phyloP scores from a whole-genome alignment of 2,888 invertebrate genomes.

The Melipona bicolor region DNA sequence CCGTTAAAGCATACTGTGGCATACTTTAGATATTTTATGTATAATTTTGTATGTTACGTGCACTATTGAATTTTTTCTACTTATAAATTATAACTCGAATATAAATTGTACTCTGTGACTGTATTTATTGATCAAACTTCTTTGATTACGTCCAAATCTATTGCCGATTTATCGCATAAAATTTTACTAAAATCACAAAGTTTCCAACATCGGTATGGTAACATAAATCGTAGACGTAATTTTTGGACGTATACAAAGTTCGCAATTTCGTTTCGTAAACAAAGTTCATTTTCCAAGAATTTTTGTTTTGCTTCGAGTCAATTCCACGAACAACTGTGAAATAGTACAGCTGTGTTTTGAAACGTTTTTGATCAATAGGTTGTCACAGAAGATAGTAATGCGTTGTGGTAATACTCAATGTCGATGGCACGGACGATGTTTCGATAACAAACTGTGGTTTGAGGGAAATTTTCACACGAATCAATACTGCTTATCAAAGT shows the following conservation, averaged over 20 bases:
- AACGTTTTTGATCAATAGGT: conserved; percentile 4
- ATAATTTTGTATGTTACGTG: too few relatives aligned
- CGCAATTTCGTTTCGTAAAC: background rate
- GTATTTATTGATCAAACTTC: background rate
- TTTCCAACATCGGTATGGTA: background rate
- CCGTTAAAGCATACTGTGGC: too few relatives aligned
- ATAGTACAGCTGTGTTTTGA: background rate
- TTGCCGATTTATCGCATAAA: background rate
- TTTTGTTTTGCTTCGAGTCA: background rate
- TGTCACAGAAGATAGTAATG: background rate
- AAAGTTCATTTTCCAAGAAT: background rate
- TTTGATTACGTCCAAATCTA: background rate
- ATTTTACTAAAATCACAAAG: background rate
- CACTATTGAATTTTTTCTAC: too few relatives aligned
- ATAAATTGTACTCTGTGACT: background rate
- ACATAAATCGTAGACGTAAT: background rate
- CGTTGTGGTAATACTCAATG: background rate
- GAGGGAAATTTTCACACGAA: conserved; percentile 52
- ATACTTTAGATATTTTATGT: too few relatives aligned
- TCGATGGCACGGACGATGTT: conserved; percentile 35
- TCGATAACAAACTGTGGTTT: conserved; percentile 44
- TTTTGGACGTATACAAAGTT: background rate
- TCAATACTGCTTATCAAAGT: conserved; percentile 59
- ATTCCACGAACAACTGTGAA: background rate
- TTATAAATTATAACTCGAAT: background rate